phyloP scores from a whole-genome alignment of 2,113 vertebrate species.

The Trematocara marginatum region DNA sequence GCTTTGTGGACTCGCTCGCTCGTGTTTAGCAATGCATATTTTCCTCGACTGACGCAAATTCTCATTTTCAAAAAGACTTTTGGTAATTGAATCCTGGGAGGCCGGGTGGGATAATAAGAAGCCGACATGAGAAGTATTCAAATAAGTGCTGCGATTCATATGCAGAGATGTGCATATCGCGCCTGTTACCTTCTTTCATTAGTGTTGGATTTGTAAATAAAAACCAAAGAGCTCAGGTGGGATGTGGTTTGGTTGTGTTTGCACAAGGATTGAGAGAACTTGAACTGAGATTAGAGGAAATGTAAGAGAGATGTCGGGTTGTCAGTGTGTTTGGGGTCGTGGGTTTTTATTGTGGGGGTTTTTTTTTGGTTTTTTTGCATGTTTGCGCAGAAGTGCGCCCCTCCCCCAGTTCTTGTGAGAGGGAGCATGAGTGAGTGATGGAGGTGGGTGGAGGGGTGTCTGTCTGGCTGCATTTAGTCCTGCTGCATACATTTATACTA shows the following conservation, averaged over 20 bases:
- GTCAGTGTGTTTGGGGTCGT: slow-evolving; percentile 31
- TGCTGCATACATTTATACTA: slow-evolving; percentile 51
- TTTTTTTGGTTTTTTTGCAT: neutral
- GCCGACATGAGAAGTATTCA: slow-evolving; percentile 39
- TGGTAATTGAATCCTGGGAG: neutral
- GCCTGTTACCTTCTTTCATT: neutral
- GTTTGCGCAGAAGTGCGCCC: slow-evolving; percentile 28
- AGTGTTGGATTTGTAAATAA: neutral
- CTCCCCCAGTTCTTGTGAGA: slow-evolving; percentile 55
- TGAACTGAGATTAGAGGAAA: slow-evolving; percentile 1
- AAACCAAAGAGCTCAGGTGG: slow-evolving; percentile 14
- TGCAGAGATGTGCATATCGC: neutral
- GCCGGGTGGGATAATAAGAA: neutral
- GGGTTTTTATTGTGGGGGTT: slow-evolving; percentile 14
- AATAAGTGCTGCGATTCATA: slow-evolving; percentile 5
- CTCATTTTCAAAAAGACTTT: neutral
- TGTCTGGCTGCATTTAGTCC: slow-evolving; percentile 47
- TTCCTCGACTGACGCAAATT: slow-evolving; percentile 14
- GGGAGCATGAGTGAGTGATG: slow-evolving; percentile 48
- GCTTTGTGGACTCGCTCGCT: neutral
- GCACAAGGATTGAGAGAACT: neutral
- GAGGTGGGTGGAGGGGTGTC: slow-evolving; percentile 11
- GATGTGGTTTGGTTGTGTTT: neutral
- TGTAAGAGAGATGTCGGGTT: neutral
- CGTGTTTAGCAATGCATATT: slow-evolving; percentile 10